Evolutionary conservation across 2,797 vertebrate species (phyloP).

Genomic region (Sebastes trivittatus): DNA sequence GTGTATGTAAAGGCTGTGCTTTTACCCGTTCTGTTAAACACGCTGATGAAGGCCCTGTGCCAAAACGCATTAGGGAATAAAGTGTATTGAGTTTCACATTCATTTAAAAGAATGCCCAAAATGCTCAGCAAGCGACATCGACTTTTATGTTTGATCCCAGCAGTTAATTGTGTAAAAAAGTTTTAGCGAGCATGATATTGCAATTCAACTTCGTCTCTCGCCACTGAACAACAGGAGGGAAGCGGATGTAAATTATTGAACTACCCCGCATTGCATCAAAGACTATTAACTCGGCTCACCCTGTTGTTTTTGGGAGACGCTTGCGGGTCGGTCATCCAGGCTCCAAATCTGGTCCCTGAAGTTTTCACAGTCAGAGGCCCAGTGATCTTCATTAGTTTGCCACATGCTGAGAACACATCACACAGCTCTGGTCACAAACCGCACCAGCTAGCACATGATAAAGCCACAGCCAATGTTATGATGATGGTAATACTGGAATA

Average conservation of each 20-base stretch:
- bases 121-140: not conserved
- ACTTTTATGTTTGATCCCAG: constrained; percentile 16
- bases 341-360: constrained; percentile 96
- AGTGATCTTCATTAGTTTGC: constrained; percentile 98
- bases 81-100: not conserved
- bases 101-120: not conserved
- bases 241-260: constrained; percentile 23
- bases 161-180: not conserved
- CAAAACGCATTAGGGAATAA: not conserved
- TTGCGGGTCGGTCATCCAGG: constrained; percentile 98
- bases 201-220: not conserved
- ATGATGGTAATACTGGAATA: constrained; percentile 19
- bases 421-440: constrained; percentile 28
- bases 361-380: constrained; percentile 95
- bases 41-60: not conserved
- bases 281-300: constrained; percentile 76
- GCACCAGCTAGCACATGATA: constrained; percentile 13
- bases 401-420: constrained; percentile 89
- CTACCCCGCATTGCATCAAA: not conserved
- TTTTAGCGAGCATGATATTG: not conserved
- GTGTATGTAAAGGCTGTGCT: not conserved
- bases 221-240: constrained; percentile 13
- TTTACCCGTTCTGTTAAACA: not conserved
- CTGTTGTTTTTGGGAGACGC: constrained; percentile 91
- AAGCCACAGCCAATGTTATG: constrained; percentile 47